phyloP scores from a whole-genome alignment of 2,113 vertebrate genomes.

The Menidia beryllina region DNA sequence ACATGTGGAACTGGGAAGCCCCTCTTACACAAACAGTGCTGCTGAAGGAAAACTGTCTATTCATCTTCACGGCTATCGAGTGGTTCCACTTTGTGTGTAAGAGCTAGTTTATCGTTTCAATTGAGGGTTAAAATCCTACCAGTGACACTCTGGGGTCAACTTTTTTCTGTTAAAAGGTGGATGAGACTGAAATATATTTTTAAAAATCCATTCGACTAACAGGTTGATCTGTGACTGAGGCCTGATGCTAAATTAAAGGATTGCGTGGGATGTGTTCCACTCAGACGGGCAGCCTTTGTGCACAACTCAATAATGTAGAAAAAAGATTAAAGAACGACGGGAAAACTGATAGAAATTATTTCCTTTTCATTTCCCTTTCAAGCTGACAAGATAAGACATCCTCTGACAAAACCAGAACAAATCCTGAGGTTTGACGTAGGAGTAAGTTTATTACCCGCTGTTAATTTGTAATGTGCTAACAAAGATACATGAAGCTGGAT shows the following conservation, averaged over 20 bases:
- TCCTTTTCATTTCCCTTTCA: too few relatives aligned
- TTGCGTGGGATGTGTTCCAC: slow-evolving; percentile 28
- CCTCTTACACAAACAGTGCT: background rate
- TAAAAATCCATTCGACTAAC: slow-evolving; percentile 30
- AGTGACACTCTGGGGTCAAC: slow-evolving; percentile 19
- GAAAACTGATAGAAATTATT: background rate
- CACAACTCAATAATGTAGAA: too few relatives aligned
- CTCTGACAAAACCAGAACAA: background rate
- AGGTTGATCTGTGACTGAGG: slow-evolving; percentile 36
- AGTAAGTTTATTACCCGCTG: too few relatives aligned
- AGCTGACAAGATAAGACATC: too few relatives aligned
- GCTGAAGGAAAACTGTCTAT: slow-evolving; percentile 34
- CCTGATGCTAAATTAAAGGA: slow-evolving; percentile 47
- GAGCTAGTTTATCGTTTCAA: background rate
- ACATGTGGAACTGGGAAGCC: slow-evolving; percentile 18
- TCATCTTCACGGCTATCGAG: slow-evolving; percentile 16
- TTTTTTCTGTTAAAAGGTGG: slow-evolving; percentile 19
- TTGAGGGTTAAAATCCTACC: slow-evolving; percentile 46
- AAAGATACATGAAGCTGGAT: too few relatives aligned
- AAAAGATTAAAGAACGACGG: too few relatives aligned
- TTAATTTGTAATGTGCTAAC: too few relatives aligned
- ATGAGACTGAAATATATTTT: slow-evolving; percentile 38
- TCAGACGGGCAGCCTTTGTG: background rate
- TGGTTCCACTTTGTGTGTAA: background rate
- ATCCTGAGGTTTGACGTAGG: background rate